Evolutionary conservation across 2,113 vertebrate genomes (phyloP).

Genomic region (Clarias batrachus): DNA sequence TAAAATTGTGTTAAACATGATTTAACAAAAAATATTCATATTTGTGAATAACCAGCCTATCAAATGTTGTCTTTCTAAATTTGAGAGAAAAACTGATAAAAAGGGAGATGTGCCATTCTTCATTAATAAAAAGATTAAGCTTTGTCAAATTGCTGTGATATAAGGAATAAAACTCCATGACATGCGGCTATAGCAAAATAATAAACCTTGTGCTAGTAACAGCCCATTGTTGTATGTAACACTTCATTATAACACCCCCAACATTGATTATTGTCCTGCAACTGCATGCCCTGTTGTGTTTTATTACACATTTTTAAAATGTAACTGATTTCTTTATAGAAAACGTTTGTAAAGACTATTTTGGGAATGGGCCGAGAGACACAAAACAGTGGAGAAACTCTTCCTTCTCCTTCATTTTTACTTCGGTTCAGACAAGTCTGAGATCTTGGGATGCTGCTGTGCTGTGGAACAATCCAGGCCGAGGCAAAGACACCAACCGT

Average conservation of each 20-base stretch:
- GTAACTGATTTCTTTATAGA: conserved; percentile 42
- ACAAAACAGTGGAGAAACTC: conserved; percentile 55
- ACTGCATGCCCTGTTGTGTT: background rate
- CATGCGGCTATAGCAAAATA: background rate
- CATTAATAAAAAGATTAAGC: background rate
- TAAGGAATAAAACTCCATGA: background rate
- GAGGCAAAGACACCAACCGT: conserved; percentile 31
- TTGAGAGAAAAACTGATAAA: background rate
- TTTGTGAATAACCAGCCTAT: background rate
- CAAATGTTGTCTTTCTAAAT: background rate
- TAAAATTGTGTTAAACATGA: background rate
- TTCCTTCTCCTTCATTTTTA: conserved; percentile 63
- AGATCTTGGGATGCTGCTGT: conserved; percentile 51
- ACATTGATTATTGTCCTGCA: background rate
- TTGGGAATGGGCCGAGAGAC: conserved; percentile 44
- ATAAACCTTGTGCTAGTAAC: background rate
- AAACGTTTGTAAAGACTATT: conserved; percentile 61
- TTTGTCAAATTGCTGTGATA: background rate
- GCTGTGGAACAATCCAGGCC: conserved; percentile 34
- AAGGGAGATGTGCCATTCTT: background rate
- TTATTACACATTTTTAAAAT: background rate
- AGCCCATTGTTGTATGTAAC: background rate
- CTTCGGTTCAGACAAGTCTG: conserved; percentile 58
- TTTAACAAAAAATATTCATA: background rate
- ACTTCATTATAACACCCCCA: background rate